Percentiles rank a stretch among this genome's conserved stretches.
Conservation (phyloP, 1,140 invertebrate species). For the Bombus waltoni region DNA sequence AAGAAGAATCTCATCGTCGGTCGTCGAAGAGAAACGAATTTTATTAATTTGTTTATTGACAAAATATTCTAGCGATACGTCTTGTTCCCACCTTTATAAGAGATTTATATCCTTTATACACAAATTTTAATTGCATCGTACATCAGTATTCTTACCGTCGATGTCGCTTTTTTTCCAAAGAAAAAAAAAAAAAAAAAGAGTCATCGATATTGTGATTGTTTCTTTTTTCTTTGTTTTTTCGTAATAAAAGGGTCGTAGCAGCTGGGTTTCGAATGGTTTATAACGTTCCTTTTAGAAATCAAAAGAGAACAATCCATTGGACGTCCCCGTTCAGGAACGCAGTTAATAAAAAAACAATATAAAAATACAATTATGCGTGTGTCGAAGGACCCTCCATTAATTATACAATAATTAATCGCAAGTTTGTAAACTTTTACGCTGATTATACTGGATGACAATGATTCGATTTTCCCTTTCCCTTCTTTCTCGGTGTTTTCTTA, state of each 20-base stretch:
- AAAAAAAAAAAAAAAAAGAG: not conserved
- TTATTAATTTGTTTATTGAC: not conserved
- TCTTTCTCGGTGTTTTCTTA: not conserved
- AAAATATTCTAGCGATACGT: not conserved
- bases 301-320: slow-evolving; percentile 68
- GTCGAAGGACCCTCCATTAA: slow-evolving; percentile 64
- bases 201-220: not conserved
- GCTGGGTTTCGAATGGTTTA: slow-evolving; percentile 35
- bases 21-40: slow-evolving; percentile 1
- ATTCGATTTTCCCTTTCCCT: slow-evolving; percentile 34
- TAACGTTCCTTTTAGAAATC: slow-evolving; percentile 58
- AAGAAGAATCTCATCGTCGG: not conserved
- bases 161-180: not conserved
- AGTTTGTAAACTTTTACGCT: slow-evolving; percentile 74
- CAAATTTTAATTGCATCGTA: not conserved
- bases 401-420: slow-evolving; percentile 66
- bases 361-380: slow-evolving; percentile 74
- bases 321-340: slow-evolving; percentile 30
- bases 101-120: not conserved
- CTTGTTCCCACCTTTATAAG: not conserved
- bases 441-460: slow-evolving; percentile 78
- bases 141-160: not conserved
- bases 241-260: not conserved
- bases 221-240: no score
- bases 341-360: slow-evolving; percentile 75